Evolutionary conservation across 2,888 invertebrate genomes (phyloP).

Genomic region (Kuschelorhynchus macadamiae): DNA sequence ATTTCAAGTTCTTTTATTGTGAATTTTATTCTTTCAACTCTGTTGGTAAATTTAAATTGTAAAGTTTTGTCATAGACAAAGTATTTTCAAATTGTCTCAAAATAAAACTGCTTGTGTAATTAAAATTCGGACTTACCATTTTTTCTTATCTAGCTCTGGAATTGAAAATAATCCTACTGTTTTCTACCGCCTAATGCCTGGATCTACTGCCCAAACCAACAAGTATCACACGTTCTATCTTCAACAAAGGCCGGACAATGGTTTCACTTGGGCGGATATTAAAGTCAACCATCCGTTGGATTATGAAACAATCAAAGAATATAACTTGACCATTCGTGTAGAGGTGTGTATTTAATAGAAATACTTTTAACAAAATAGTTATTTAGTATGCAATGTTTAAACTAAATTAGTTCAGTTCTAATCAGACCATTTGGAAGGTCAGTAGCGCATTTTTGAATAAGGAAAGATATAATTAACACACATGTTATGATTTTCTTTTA

Average conservation of each 20-base stretch:
- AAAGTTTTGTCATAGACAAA: too few relatives aligned
- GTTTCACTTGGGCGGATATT: conserved; percentile 95
- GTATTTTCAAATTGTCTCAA: too few relatives aligned
- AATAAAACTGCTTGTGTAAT: conserved; percentile 26
- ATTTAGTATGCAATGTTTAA: too few relatives aligned
- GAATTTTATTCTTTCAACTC: too few relatives aligned
- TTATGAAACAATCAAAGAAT: conserved; percentile 95
- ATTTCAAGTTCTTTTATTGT: too few relatives aligned
- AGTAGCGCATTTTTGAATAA: too few relatives aligned
- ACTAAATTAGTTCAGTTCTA: too few relatives aligned
- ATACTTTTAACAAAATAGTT: too few relatives aligned
- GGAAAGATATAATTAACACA: too few relatives aligned
- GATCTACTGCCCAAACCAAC: conserved; percentile 96
- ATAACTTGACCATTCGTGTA: conserved; percentile 94
- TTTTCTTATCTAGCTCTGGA: conserved; percentile 81
- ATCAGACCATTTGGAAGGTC: too few relatives aligned
- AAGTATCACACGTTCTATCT: conserved; percentile 96
- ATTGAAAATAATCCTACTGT: conserved; percentile 97
- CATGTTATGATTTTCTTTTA: too few relatives aligned
- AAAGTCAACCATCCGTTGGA: conserved; percentile 96
- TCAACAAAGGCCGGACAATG: conserved; percentile 93
- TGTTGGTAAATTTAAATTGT: too few relatives aligned
- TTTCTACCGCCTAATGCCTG: conserved; percentile 95
- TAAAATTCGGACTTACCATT: conserved; percentile 23
- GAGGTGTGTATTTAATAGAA: conserved; percentile 78